Conservation (phyloP, 2,888 invertebrate species). For the Platycnemis pennipes region DNA sequence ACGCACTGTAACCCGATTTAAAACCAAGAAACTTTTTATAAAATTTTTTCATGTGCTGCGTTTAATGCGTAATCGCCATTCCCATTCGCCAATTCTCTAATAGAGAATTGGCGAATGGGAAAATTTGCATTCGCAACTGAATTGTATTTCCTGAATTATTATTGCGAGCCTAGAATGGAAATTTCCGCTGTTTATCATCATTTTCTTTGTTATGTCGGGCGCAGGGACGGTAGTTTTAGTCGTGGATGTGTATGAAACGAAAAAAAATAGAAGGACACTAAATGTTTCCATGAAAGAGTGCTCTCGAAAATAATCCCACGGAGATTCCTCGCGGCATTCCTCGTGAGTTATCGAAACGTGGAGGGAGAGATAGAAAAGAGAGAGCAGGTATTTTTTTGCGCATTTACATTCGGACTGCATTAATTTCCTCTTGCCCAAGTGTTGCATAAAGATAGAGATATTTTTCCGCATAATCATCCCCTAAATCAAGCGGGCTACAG, state of each 20-base stretch:
- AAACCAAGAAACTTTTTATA: too few species aligned
- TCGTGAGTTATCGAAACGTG: conserved; percentile 58
- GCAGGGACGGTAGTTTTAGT: neutral
- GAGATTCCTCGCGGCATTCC: neutral
- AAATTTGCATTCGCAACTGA: neutral
- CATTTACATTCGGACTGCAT: conserved; percentile 66
- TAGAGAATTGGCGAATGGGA: too few species aligned
- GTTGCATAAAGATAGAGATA: conserved; percentile 32
- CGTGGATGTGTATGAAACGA: neutral
- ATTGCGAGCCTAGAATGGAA: neutral
- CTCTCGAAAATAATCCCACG: conserved; percentile 36
- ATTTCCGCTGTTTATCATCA: neutral
- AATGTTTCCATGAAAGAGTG: conserved; percentile 9
- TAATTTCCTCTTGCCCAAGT: conserved; percentile 50
- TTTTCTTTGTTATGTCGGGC: neutral
- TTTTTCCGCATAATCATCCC: conserved; percentile 45
- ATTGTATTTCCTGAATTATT: neutral
- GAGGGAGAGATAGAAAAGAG: too few species aligned
- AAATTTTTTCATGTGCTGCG: too few species aligned
- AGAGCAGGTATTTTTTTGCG: conserved; percentile 18
- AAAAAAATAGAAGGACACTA: neutral
- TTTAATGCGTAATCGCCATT: too few species aligned
- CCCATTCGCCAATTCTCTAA: too few species aligned
- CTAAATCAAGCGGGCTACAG: conserved; percentile 24
- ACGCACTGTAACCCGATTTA: too few species aligned